Base-by-base conservation (phyloP, 1,140 invertebrate genomes). In the Phymorhynchus buccinoides region DNA sequence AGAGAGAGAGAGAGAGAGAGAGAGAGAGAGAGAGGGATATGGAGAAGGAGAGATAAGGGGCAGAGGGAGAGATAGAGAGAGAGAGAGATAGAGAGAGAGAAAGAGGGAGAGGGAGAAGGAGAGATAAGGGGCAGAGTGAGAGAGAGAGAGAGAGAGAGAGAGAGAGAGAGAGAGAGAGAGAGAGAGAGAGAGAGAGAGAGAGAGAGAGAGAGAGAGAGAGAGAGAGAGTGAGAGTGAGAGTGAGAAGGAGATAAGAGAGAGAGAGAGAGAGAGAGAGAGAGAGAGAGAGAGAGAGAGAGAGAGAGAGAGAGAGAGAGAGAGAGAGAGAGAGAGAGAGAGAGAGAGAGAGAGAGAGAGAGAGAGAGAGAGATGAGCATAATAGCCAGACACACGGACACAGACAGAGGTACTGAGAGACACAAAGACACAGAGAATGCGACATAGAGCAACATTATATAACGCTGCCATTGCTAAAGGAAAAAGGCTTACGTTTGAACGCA, bases 1-100 rank as follows among this genome's bases (percentile, higher is more conserved):
- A 80, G 78, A 42, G 7, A 42, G 42, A 80, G 78, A 42, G 41
- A 42, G 42, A 80, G 78, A 42, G 41, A 35, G 42, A 80, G 78
- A n/a, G 41, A 42, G 42, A 80, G 78, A 42, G 41, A 42, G 42
- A 80, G 42, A 48, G 44, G 18, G 44, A 18, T 6, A 48, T 6
- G 44, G 44, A 48, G 44, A 48, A 48, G 44, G 18, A 18, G 18
- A 18, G 18, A 48, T 6, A 18, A 48, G 44, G 44, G 44, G 18
- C 7, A 48, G 44, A 48, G 44, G 44, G 44, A 48, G 44, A 48
- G 44, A 48, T 6, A 48, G 44, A 48, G 44, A 48, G 44, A 48
- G 44, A 48, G 44, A 48, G 44, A 48, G 44, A 48, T 6, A 48
- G 18, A 48, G 44, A 48, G 44, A 48, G 78, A 80, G n/a, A 35